Evolutionary conservation across 30 jellyfish, hydroid and myxozoan genomes (phyloP), one percentile per base, ranked within the genome.

Genomic region (Aurelia aurita complex sp. Pacific): DNA sequence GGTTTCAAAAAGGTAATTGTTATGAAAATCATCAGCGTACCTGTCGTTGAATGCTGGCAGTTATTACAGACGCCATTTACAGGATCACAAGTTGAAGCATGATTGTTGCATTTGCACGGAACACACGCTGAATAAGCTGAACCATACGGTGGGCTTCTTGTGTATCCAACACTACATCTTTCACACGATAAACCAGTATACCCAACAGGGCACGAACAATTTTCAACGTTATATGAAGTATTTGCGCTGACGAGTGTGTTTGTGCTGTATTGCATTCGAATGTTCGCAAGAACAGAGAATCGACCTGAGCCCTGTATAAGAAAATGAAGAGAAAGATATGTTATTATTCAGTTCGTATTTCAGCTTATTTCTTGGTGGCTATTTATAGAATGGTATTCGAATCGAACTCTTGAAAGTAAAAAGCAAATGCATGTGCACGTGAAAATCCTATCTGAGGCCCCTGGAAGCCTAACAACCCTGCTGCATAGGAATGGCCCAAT

Each of bases 141-240:
- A 32, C 97, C 97, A 78, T 74, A 59, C 9, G 98, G 92, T 16
- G 85, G 79, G n/a, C 60, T 67, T 67, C 97, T 57, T 32, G 98
- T 92, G 89, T 73, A 92, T 38, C 98, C 97, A 43, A 50, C 63
- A 54, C 73, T 69, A 82, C 98, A 92, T 12, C 83, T 57, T 51
- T 87, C 96, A 78, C 98, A 92, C 79, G 91, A 92, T 67, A 87
- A 91, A 5, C 98, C 98, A 43, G 85, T 62, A 70, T 92, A 92
- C 0, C 91, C 88, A 10, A 67, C 40, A 1, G 96, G 96, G 51
- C 98, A 92, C 60, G 89, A 61, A 52, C 98, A 92, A 46, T 87
- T 79, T 72, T 92, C 98, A 5, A 92, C 98, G 63, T 92, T 92
- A 43, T 35, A 10, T 19, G 98, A 88, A 2, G 77, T 83, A 35